A percentile compares a stretch with the other conserved stretches of the same genome.
Conservation (phyloP, 2,888 invertebrate genomes). For the Marronus borbonicus region DNA sequence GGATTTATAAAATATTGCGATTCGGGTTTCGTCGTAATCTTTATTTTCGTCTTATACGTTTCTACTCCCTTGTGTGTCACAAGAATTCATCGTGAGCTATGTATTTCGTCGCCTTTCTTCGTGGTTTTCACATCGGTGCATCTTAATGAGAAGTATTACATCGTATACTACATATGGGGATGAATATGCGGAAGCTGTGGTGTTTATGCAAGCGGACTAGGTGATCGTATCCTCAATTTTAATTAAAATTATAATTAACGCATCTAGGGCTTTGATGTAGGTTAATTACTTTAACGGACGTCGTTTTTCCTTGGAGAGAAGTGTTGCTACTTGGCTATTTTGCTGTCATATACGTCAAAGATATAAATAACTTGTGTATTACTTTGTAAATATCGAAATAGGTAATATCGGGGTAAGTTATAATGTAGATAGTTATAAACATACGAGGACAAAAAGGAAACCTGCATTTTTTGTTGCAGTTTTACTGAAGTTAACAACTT, state of each 20-base stretch:
- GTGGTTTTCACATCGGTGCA: not conserved
- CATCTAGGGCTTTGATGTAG: not conserved
- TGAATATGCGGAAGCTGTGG: not conserved
- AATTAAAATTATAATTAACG: constrained; percentile 8
- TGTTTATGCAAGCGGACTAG: not conserved
- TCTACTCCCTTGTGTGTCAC: not conserved
- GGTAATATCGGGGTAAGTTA: too few species aligned
- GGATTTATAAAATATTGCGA: not conserved
- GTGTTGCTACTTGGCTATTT: too few species aligned
- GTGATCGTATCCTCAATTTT: not conserved
- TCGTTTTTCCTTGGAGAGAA: not conserved
- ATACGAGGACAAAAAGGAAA: too few species aligned
- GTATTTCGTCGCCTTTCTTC: not conserved
- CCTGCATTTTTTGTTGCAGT: too few species aligned
- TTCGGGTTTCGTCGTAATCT: not conserved
- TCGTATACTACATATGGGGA: not conserved
- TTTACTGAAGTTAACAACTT: too few species aligned
- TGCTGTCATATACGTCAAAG: too few species aligned
- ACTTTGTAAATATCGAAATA: too few species aligned
- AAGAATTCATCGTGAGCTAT: not conserved
- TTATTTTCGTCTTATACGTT: not conserved
- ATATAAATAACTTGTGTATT: too few species aligned
- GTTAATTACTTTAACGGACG: not conserved
- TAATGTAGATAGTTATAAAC: too few species aligned
- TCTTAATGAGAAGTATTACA: not conserved